Conservation (phyloP, 2,797 vertebrate genomes). For the Podarcis lilfordi region DNA sequence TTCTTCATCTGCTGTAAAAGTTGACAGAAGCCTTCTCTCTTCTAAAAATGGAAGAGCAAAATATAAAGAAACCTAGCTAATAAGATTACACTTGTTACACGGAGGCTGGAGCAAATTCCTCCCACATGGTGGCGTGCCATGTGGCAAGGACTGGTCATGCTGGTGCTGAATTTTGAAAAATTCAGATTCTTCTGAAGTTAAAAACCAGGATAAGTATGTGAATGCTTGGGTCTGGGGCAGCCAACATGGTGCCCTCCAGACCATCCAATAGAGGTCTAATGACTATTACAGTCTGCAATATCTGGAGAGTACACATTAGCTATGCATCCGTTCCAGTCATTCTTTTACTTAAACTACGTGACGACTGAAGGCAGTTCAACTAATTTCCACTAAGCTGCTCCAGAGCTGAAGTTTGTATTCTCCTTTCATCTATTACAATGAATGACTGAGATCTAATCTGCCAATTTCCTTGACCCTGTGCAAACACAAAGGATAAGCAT, state of each 20-base stretch:
- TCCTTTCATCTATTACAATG: neutral
- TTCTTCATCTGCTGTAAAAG: constrained; percentile 99
- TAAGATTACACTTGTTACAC: neutral
- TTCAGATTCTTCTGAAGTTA: constrained; percentile 31
- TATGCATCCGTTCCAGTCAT: neutral
- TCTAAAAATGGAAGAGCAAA: constrained; percentile 78
- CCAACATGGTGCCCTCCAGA: neutral
- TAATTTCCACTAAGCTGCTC: neutral
- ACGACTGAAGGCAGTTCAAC: neutral
- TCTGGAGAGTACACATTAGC: neutral
- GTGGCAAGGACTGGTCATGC: neutral
- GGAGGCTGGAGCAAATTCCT: neutral
- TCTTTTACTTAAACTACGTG: constrained; percentile 10
- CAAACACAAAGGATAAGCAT: neutral
- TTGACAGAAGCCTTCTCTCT: constrained; percentile 97
- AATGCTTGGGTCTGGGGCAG: neutral
- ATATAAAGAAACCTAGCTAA: neutral
- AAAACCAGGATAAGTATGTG: constrained; percentile 27
- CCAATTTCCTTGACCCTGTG: neutral
- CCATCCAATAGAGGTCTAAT: neutral
- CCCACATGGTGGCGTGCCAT: neutral
- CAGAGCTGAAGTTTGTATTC: neutral
- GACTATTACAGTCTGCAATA: neutral
- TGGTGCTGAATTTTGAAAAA: neutral
- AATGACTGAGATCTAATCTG: neutral